Evolutionary conservation across 2,113 vertebrate species (phyloP).

Genomic region (Tragelaphus strepsiceros): DNA sequence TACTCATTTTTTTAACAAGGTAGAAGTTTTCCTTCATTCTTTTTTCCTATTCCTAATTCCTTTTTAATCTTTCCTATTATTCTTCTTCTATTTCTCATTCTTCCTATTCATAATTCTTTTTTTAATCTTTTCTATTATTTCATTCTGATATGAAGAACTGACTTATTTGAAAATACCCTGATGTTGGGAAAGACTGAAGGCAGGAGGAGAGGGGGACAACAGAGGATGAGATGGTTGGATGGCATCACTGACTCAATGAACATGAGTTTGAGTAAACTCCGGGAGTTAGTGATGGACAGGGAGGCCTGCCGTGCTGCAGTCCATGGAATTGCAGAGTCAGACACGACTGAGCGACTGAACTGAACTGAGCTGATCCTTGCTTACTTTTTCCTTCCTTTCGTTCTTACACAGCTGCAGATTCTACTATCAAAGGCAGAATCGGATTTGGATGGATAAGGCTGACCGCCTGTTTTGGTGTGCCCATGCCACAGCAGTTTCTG

Average conservation of each 20-base stretch:
- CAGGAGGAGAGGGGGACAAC: background rate
- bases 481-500: background rate
- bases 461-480: background rate
- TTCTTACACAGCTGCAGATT: background rate
- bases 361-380: background rate
- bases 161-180: background rate
- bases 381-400: background rate
- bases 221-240: background rate
- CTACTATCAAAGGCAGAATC: background rate
- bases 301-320: fast-evolving
- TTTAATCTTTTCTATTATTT: background rate
- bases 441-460: background rate
- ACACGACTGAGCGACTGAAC: background rate
- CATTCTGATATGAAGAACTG: background rate
- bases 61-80: background rate
- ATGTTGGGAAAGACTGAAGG: background rate
- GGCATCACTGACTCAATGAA: background rate
- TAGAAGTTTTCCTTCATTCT: background rate
- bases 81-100: background rate
- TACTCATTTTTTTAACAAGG: background rate
- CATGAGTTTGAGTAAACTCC: background rate
- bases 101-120: background rate
- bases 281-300: background rate
- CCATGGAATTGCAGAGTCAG: fast-evolving
- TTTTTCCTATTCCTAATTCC: background rate